A percentile compares a stretch with the other conserved stretches of the same genome.
phyloP scores from a whole-genome alignment of 2,888 invertebrate species.

The Heterodera filipjevi region DNA sequence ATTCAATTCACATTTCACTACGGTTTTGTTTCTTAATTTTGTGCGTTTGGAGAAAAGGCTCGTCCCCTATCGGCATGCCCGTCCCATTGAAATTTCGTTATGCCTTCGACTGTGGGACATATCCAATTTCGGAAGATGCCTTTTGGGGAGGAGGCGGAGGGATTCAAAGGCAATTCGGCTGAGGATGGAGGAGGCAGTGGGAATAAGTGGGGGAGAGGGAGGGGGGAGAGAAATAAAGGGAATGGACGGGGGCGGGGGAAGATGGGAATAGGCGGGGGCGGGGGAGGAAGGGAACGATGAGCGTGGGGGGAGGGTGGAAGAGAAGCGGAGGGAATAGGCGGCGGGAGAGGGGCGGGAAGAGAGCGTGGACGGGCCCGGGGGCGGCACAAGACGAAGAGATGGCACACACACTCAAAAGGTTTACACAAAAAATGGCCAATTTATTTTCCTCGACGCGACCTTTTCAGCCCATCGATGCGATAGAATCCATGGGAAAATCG shows the following conservation, averaged over 20 bases:
- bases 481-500: background rate
- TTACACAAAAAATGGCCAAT: background rate
- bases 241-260: background rate
- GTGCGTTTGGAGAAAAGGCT: background rate
- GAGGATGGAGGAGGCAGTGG: background rate
- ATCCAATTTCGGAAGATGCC: constrained; percentile 1
- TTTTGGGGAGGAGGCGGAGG: background rate
- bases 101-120: background rate
- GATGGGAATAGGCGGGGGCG: background rate
- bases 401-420: background rate
- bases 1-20: too few species aligned
- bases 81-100: background rate
- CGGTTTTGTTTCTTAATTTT: too few species aligned
- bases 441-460: background rate
- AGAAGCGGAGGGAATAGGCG: background rate
- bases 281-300: background rate
- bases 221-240: too few species aligned
- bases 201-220: background rate
- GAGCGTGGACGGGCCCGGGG: too few species aligned
- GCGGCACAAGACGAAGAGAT: background rate
- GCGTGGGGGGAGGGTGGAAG: background rate
- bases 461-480: background rate
- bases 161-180: background rate
- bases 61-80: background rate
- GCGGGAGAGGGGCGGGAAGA: too few species aligned